Evolutionary conservation across 2,888 invertebrate genomes (phyloP), one percentile per base, ranked within the genome.

Genomic region (Caenorhabditis panamensis): DNA sequence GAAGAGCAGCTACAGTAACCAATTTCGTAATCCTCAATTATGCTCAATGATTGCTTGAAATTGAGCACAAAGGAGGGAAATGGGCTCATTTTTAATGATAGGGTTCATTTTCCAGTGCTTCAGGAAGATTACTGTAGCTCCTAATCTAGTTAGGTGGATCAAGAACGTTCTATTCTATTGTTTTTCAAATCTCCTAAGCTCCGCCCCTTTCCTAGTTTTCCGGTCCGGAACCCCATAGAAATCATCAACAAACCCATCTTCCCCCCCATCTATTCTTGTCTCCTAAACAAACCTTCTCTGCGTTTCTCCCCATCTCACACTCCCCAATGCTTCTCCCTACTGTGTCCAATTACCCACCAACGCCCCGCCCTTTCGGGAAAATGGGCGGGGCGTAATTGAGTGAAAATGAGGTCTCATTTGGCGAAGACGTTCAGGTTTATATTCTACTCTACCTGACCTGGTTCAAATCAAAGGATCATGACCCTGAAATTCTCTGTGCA

Each of bases 401-500:
- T n/a, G n/a, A n/a, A n/a, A n/a, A 41, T 37, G 16, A 28, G 58
- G 18, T 31, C 36, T 58, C 58, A 58, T 58, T 58, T 58, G 36
- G 36, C n/a, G 16, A 31, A n/a, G 13, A 13, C 13, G 5, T 3
- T 16, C 41, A 16, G 41, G 13, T 28, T 58, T 36, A 9, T 64
- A 36, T 31, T 59, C 16, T 24, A 18, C 8, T 6, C 26, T 62
- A 20, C 20, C 16, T 2, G 8, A 41, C 1, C 1, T 20, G 28
- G 16, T n/a, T 36, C 37, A 2, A 1, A 13, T 3, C 9, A 4
- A 6, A 6, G 4, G 31, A 59, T 28, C 0, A 84, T 84, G 84
- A 76, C 84, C 20, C 64, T 84, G 20, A 84, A 84, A 69, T 84
- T 84, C 54, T 84, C 84, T 44, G 79, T 84, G 28, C 80, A 84